A percentile compares a stretch with the other conserved stretches of the same genome.
These are phyloP conservation scores for Megaceryle torquata DNA, from an alignment of 2,113 vertebrate species.

Conservation along the genomic window DNA sequence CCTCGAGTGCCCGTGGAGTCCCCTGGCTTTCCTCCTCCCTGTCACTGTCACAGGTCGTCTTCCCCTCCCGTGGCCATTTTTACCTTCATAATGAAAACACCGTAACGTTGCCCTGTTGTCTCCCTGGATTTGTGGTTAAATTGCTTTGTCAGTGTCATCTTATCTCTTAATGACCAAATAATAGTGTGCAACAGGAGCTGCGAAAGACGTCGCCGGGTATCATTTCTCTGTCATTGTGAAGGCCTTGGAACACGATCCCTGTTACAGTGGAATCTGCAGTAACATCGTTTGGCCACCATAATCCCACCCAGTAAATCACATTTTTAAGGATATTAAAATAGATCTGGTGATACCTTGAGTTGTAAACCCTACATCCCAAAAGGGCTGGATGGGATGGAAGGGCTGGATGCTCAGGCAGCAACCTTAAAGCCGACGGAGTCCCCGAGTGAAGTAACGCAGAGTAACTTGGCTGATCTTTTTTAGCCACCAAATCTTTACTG, in stretches of 20 bases:
- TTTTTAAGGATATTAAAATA: constrained; percentile 15
- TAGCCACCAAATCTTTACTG: neutral
- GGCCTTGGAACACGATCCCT: constrained; percentile 34
- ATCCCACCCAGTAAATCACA: neutral
- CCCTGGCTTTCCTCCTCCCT: neutral
- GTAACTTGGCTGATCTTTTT: neutral
- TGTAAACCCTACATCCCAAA: neutral
- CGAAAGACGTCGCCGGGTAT: neutral
- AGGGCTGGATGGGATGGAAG: neutral
- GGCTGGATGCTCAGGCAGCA: neutral
- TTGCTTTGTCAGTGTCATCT: constrained; percentile 43
- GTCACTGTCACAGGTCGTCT: neutral
- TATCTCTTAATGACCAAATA: constrained; percentile 27
- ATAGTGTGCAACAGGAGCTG: constrained; percentile 24
- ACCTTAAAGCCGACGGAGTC: accelerated
- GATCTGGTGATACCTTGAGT: neutral
- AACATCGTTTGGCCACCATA: neutral
- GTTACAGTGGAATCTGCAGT: neutral
- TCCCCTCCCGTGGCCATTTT: accelerated
- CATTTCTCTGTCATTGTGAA: neutral
- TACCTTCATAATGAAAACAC: neutral
- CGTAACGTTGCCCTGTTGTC: neutral
- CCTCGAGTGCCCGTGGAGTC: neutral
- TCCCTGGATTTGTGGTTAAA: constrained; percentile 44
- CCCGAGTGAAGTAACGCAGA: neutral